phyloP scores from a whole-genome alignment of 2,797 vertebrate species.

The Gobionotothen gibberifrons region DNA sequence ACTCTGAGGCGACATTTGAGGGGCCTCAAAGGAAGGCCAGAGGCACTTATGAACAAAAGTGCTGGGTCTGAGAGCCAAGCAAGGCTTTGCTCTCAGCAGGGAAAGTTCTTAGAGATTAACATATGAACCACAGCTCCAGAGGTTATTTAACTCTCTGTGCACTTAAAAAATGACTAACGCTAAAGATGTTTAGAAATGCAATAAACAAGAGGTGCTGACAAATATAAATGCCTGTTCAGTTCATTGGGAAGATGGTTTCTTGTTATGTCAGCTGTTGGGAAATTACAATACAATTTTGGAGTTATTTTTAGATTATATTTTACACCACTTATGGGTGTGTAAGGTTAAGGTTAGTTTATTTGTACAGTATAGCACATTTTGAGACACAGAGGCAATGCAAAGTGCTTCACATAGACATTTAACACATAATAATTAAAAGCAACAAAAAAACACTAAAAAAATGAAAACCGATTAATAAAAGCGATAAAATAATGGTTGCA shows the following conservation, averaged over 20 bases:
- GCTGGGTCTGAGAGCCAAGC: constrained; percentile 55
- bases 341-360: neutral
- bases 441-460: no score
- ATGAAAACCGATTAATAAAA: no score
- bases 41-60: constrained; percentile 63
- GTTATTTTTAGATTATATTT: constrained; percentile 4
- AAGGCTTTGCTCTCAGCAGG: constrained; percentile 69
- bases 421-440: no score
- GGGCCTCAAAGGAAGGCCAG: constrained; percentile 54
- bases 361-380: no score
- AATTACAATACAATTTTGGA: neutral
- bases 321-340: neutral
- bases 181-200: constrained; percentile 1
- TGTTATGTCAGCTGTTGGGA: neutral
- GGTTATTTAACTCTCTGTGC: constrained; percentile 34
- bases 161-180: constrained; percentile 11
- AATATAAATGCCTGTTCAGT: neutral
- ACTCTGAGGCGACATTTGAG: constrained; percentile 58
- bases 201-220: neutral
- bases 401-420: no score
- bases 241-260: neutral
- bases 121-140: constrained; percentile 57
- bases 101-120: constrained; percentile 65
- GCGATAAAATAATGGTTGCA: no score
- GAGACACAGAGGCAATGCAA: no score